These are phyloP conservation scores for Trinorchestia longiramus DNA, from an alignment of 1,140 invertebrate genomes.

Conservation along the genomic window DNA sequence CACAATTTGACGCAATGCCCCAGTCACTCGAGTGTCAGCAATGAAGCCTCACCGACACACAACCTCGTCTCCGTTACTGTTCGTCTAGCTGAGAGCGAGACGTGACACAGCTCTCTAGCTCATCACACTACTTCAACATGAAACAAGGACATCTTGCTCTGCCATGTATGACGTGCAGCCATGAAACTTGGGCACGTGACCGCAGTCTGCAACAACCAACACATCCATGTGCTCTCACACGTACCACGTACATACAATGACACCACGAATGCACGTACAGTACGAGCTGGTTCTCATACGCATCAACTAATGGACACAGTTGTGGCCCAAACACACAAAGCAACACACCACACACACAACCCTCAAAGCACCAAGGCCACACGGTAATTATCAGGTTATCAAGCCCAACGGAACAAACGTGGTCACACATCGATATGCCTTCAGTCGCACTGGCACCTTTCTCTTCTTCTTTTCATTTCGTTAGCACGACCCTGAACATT, in stretches of 20 bases:
- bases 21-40: neutral
- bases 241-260: too few relatives aligned
- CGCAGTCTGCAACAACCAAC: too few relatives aligned
- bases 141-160: too few relatives aligned
- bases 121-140: too few relatives aligned
- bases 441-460: neutral
- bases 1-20: neutral
- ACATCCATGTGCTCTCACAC: too few relatives aligned
- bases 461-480: neutral
- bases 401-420: conserved; percentile 13
- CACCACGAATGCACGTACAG: too few relatives aligned
- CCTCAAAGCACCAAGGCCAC: neutral
- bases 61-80: neutral
- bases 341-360: neutral
- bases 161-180: too few relatives aligned
- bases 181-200: too few relatives aligned
- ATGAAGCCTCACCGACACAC: neutral
- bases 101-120: too few relatives aligned
- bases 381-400: conserved; percentile 47
- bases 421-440: conserved; percentile 47
- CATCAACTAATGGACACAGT: neutral
- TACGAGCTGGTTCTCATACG: too few relatives aligned
- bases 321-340: neutral
- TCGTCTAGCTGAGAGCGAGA: neutral
- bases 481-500: neutral